Base-by-base conservation (phyloP, 2,888 invertebrate genomes). In the Nematopogon swammerdamellus region DNA sequence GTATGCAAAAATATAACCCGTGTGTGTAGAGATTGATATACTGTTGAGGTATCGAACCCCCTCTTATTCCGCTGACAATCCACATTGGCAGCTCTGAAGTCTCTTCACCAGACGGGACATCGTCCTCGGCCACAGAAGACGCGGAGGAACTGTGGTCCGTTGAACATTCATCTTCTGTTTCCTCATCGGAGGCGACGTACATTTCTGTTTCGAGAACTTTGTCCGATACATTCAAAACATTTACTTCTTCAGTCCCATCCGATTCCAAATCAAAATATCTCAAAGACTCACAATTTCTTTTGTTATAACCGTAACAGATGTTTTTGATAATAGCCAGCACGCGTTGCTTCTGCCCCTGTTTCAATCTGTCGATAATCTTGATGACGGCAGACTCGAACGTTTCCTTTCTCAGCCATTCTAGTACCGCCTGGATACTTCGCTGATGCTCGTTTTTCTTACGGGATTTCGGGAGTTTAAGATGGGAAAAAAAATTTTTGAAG, bases 361-460 rank as follows among this genome's bases (percentile, higher is more conserved):
- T 85, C 46, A 89, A 64, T 54, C 85, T 73, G 0, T 82, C 80
- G 25, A 91, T 60, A 55, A 91, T 84, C 65, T 86, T 87, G 8
- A 74, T 63, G 14, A 92, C 69, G 0, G 91, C 92, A 2, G 85
- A 79, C 14, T 90, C 85, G 18, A 87, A 72, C 0, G 84, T 85
- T 63, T 89, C 86, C 59, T 85, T 82, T 57, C 85, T 82, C 2
- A 95, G 62, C 94, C 95, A 95, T 50, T 83, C 77, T 3, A 95
- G 80, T 5, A 91, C 75, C 2, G 84, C 82, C 54, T 84, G 81
- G 55, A 95, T 90, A 53, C 84, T 82, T 53, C 84, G 80, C 60
- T 92, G 89, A 52, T 86, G 85, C 2, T 83, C 80, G 60, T 83
- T 85, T 45, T 79, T 79, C 51, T 70, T 74, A 53, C 71, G 76